A percentile compares a stretch with the other conserved stretches of the same genome.
phyloP scores from a whole-genome alignment of 1,140 invertebrate genomes.

The Ectropis grisescens region DNA sequence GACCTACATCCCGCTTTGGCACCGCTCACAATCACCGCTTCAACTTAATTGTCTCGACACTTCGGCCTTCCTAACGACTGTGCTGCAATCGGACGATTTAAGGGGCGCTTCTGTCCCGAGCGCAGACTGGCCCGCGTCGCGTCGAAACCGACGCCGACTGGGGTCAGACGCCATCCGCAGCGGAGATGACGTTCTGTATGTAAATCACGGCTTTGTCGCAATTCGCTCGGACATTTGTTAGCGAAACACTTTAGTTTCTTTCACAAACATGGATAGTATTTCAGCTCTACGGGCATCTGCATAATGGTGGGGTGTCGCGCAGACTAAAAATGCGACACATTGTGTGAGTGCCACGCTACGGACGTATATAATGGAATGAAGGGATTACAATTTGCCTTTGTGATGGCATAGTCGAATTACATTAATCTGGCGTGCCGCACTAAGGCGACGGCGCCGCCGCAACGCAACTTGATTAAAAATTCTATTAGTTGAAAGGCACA shows the following conservation, averaged over 20 bases:
- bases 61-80: constrained; percentile 62
- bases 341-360: constrained; percentile 42
- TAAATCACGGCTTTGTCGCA: constrained; percentile 26
- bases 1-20: constrained; percentile 67
- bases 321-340: constrained; percentile 42
- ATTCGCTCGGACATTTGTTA: constrained; percentile 26
- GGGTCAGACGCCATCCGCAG: constrained; percentile 32
- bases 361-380: constrained; percentile 57
- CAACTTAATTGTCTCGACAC: constrained; percentile 67
- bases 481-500: constrained; percentile 65
- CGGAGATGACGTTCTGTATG: constrained; percentile 30
- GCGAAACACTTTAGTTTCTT: constrained; percentile 19
- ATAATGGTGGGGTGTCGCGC: constrained; percentile 9
- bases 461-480: constrained; percentile 64
- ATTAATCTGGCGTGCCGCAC: constrained; percentile 59
- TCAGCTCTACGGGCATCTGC: constrained; percentile 9
- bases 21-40: constrained; percentile 64
- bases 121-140: constrained; percentile 22
- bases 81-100: constrained; percentile 61
- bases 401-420: constrained; percentile 64
- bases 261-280: constrained; percentile 18
- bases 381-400: constrained; percentile 68
- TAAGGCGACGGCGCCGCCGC: constrained; percentile 35
- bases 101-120: constrained; percentile 36
- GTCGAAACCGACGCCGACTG: constrained; percentile 15